phyloP scores from a whole-genome alignment of 2,113 vertebrate species.

The Nettapus auritus region DNA sequence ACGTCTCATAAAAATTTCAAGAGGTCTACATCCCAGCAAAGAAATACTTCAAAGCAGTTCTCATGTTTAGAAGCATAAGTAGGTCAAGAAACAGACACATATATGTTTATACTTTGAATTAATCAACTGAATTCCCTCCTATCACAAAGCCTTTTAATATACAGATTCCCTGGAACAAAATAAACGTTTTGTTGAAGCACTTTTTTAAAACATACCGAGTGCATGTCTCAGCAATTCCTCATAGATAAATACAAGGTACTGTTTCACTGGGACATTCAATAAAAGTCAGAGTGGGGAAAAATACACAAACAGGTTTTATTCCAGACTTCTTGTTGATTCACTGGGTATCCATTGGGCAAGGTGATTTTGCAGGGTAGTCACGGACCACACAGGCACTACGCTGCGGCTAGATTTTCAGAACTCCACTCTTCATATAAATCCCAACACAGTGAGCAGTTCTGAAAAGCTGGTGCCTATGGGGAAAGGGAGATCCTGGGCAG shows the following conservation, averaged over 20 bases:
- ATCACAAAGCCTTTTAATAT: neutral
- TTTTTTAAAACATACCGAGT: neutral
- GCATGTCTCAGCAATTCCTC: neutral
- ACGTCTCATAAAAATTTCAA: conserved; percentile 46
- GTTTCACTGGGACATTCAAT: neutral
- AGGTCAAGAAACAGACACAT: conserved; percentile 1
- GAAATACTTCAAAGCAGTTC: neutral
- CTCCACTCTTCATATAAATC: neutral
- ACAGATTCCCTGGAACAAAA: too few relatives aligned
- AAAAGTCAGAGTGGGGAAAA: neutral
- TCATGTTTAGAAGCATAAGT: conserved; percentile 11
- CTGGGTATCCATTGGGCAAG: neutral
- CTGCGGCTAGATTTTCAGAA: neutral
- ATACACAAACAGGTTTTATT: neutral
- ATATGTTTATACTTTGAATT: neutral
- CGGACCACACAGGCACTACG: neutral
- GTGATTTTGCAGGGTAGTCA: neutral
- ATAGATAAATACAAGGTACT: neutral
- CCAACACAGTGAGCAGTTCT: neutral
- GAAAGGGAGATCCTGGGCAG: neutral
- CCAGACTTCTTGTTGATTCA: neutral
- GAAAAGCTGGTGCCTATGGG: neutral
- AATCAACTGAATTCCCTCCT: neutral
- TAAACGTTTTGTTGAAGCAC: neutral
- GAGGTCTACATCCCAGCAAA: neutral